Base-by-base conservation (phyloP, 2,797 vertebrate genomes). In the Acipenser ruthenus region DNA sequence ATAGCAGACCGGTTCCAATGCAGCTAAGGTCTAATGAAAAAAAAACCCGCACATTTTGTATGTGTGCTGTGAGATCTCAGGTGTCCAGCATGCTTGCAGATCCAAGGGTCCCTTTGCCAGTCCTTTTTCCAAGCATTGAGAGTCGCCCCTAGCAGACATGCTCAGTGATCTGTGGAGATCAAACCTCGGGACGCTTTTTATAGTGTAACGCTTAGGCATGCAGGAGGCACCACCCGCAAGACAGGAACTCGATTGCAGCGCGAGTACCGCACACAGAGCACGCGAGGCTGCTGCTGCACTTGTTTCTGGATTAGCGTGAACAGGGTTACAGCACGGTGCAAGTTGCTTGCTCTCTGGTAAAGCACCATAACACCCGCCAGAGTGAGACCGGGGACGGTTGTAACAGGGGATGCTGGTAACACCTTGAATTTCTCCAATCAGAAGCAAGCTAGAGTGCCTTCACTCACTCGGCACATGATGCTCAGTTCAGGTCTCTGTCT, bases 191-290 rank as follows among this genome's bases (percentile, higher is more conserved):
- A 18, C 51, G 52, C 60, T 70, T 70, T 70, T 62, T 70, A 70
- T 70, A 52, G 47, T 49, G 68, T 37, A 6, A 60, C 58, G 68
- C 51, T 13, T 56, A 63, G 50, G 13, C 60, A 63, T 13, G 47
- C 12, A 49, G 61, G 66, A 67, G 65, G 69, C 74, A 70, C 75
- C 75, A 67, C 74, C 72, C 70, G 70, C 70, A 65, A 64, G 66
- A 71, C 47, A 8, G 7, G 47, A 53, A 23, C 47, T 1, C 3
- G 23, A 23, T 23, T 23, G 2, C 23, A 37, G 23, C 23, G 23
- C 23, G 23, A 52, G 63, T 50, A 49, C 37, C 48, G 23, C 11
- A 23, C 8, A 37, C 23, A 37, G 23, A 37, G 23, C 23, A 37
- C 4, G 23, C 23, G 23, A 37, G 23, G 23, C 23, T 37, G 23